Evolutionary conservation across 2,113 vertebrate species (phyloP), one percentile per base, ranked within the genome.

Genomic region (Apus apus): DNA sequence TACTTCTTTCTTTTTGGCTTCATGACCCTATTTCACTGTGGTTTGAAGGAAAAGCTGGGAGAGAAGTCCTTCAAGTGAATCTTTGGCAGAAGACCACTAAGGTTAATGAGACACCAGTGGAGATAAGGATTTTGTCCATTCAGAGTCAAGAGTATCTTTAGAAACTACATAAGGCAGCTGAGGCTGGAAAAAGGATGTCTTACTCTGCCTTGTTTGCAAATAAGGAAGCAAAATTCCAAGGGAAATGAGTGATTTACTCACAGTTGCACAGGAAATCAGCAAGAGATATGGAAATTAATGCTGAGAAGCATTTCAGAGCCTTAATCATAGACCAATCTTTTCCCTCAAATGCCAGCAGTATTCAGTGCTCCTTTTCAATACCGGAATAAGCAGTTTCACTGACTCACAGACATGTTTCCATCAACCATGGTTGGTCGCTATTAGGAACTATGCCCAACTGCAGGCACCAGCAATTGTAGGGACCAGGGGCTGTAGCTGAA

Each of bases 281-380:
- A 72, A 68, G 83, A 96, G 84, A 87, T 60, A 84, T 53, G 84
- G 93, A 94, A 97, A 96, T 94, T 48, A 92, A 94, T 87, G 93
- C 95, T 89, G 76, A 93, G 91, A 38, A 94, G 64, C 72, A 60
- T 84, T 93, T 78, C 82, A 75, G 73, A 19, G 83, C 80, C 84
- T 94, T 82, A 81, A 94, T 92, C 91, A 92, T 61, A 89, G 92
- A 94, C 84, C 11, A 94, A 61, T 96, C 91, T 91, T 94, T 84
- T 43, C 74, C 54, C 66, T 94, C 93, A 78, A 91, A 87, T 87
- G 87, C 95, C 93, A 95, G 76, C 74, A 87, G 79, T 30, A 29
- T 91, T 94, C 78, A 89, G 76, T 11, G 29, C 51, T 88, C 79
- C 51, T 84, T 85, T 91, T 65, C 79, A 94, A 75, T 61, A 71